Conservation (phyloP, 92 coral and sea anemone species). For the Hydrozoanthus gracilis region DNA sequence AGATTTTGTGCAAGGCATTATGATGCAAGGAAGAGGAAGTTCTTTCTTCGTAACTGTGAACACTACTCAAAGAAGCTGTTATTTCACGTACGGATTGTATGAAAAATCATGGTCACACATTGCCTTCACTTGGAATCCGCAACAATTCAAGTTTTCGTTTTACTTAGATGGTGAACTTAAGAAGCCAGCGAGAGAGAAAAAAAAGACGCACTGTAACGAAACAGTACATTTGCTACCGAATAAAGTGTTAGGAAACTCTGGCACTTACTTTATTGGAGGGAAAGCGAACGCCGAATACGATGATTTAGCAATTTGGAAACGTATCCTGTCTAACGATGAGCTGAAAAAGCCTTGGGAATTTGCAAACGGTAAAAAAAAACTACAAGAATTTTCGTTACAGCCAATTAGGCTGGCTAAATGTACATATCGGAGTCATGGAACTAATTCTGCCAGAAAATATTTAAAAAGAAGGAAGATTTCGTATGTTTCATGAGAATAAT, state of each 20-base stretch:
- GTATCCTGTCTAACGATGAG: background rate
- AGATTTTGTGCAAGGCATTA: conserved; percentile 26
- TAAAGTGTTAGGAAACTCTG: background rate
- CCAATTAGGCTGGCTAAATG: no score
- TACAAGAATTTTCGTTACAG: no score
- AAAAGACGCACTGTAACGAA: conserved; percentile 7
- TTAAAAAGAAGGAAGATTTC: no score
- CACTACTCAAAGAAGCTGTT: background rate
- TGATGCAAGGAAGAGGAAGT: conserved; percentile 5
- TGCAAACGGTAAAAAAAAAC: conserved; percentile 46
- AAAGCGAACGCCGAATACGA: conserved; percentile 47
- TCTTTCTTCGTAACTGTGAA: background rate
- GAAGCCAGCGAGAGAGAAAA: background rate
- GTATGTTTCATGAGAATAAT: no score
- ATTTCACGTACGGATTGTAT: background rate
- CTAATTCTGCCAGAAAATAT: no score
- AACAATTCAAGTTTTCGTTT: background rate
- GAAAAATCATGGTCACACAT: conserved; percentile 4
- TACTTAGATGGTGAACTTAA: background rate
- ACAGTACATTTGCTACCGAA: conserved; percentile 18
- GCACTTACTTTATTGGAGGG: conserved; percentile 19
- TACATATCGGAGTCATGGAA: no score
- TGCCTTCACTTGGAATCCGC: conserved; percentile 27
- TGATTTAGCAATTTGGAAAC: conserved; percentile 68
- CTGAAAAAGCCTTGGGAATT: conserved; percentile 5